Conservation (phyloP, 2,888 invertebrate genomes). For the Orthosia gothica region DNA sequence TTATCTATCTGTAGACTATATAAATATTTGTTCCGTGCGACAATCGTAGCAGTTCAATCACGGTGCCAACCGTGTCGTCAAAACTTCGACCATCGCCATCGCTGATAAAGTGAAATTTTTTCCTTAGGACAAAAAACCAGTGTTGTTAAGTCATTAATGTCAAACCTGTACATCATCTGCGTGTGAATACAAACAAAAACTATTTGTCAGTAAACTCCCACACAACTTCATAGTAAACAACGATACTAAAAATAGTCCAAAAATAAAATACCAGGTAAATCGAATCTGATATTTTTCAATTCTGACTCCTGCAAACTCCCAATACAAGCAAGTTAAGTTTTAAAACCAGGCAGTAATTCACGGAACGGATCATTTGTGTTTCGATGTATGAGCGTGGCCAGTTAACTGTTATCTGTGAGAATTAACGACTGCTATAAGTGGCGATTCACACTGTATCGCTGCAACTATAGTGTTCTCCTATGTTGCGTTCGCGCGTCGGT, state of each 20-base stretch:
- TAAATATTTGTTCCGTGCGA: too few species aligned
- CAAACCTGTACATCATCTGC: neutral
- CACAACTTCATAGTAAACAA: neutral
- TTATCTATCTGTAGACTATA: too few species aligned
- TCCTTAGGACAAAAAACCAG: neutral
- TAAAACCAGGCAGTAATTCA: constrained; percentile 61
- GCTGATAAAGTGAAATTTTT: too few species aligned
- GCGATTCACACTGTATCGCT: constrained; percentile 38
- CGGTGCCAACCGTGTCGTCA: too few species aligned
- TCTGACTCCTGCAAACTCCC: constrained; percentile 25
- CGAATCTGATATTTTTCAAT: constrained; percentile 27
- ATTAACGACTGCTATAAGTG: constrained; percentile 58
- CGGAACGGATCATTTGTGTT: constrained; percentile 60
- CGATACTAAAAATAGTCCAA: constrained; percentile 13
- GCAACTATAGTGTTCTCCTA: constrained; percentile 34
- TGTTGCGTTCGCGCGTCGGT: constrained; percentile 46
- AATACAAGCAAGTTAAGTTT: constrained; percentile 56
- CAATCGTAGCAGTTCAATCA: too few species aligned
- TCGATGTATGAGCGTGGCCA: constrained; percentile 55
- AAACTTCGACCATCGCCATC: too few species aligned
- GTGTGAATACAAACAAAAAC: neutral
- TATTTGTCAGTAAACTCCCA: constrained; percentile 3
- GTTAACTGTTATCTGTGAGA: constrained; percentile 59
- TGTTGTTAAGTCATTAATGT: neutral
- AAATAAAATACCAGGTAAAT: constrained; percentile 34